Base-by-base conservation (phyloP, 2,797 vertebrate genomes). In the Rhinella marina region DNA sequence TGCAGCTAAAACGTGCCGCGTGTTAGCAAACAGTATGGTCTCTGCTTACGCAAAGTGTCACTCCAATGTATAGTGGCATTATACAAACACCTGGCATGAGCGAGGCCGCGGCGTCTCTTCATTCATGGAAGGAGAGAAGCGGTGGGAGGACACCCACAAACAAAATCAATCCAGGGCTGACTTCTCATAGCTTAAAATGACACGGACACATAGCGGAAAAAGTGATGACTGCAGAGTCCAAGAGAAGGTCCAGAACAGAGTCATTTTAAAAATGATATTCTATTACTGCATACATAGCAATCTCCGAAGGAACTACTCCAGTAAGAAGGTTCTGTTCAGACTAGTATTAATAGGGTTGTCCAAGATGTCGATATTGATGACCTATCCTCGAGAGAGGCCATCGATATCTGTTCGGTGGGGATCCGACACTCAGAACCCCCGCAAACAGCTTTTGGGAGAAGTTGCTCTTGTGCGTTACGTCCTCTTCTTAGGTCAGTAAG, bases 31-130 rank as follows among this genome's bases (percentile, higher is more conserved):
- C 90, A 54, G 41, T 23, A 88, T 90, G 85, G 91, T 73, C 86
- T 17, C 72, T 88, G 88, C 75, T 90, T 89, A 10, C 88, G 16
- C 70, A 61, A 50, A 73, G 91, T 86, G 84, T 29, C 87, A 90
- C 56, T 91, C 90, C 76, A 84, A 90, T 73, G 88, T 11, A 77
- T 29, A 73, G 89, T 72, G 90, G 91, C 75, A 88, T 91, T 91
- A 91, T 91, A 92, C 87, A 91, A 91, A 88, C 91, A 93, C 93
- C 93, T 91, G 91, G 89, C 93, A 80, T 85, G 88, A 87, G 54
- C 9, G 48, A 21, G 80, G 70, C 91, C 91, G 23, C 11, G 1
- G 50, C 2, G 41, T 50, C 73, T 23, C 41, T 54, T 23, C n/a
- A 77, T 77, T 54, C 50, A 54, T 8, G 12, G 1, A 52, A 25